Evolutionary conservation across 2,113 vertebrate species (phyloP).

Genomic region (Naja naja): DNA sequence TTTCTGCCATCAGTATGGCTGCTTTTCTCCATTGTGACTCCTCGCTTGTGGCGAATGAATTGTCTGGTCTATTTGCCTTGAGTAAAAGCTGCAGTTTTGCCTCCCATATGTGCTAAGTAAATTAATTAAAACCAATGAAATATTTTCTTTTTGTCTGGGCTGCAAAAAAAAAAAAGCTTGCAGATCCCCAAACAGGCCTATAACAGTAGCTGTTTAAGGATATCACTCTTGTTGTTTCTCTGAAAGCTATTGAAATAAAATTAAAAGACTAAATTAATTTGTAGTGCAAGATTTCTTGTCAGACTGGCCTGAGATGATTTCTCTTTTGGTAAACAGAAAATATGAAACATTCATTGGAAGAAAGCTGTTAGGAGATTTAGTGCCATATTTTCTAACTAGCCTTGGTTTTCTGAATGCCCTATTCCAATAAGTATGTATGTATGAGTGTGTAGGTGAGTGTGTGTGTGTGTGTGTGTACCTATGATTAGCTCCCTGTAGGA

Average conservation of each 20-base stretch:
- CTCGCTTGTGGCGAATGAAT: background rate
- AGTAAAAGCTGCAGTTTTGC: background rate
- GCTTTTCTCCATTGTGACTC: background rate
- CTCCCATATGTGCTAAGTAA: constrained; percentile 6
- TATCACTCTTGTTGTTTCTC: background rate
- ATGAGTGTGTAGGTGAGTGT: background rate
- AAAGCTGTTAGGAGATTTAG: background rate
- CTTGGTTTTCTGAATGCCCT: background rate
- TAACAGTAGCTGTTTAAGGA: background rate
- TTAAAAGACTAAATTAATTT: background rate
- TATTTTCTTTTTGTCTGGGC: background rate
- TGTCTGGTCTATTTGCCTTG: background rate
- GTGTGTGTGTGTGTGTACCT: background rate
- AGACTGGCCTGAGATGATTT: background rate
- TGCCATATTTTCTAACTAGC: background rate
- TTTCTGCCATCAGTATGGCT: background rate
- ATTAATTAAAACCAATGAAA: constrained; percentile 21
- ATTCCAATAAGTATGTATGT: background rate
- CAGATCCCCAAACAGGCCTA: background rate
- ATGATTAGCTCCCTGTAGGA: background rate
- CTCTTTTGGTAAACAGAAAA: background rate
- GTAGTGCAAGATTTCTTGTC: background rate
- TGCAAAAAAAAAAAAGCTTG: background rate
- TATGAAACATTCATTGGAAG: background rate
- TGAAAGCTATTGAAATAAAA: background rate